Evolutionary conservation across 2,113 vertebrate genomes (phyloP), one percentile per base, ranked within the genome.

Genomic region (Mobula birostris): DNA sequence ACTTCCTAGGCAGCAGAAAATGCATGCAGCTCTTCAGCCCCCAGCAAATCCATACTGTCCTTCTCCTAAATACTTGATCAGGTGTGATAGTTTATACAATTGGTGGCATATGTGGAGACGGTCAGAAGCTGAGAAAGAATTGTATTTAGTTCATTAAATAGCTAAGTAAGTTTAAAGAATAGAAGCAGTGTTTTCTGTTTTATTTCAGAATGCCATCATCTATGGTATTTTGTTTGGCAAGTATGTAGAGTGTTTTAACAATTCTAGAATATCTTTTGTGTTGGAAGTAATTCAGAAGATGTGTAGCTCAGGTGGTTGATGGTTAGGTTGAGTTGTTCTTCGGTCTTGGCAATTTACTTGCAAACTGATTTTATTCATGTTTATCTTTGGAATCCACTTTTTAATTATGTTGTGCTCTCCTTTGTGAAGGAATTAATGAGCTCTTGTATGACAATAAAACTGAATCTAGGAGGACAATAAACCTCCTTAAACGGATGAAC

Each of bases 401-500:
- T 68, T 70, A 74, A 24, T 93, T 5, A 76, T 29, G 36, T 94
- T 72, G 66, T 88, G 21, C 66, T 94, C 95, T 95, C n/a, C 95
- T 95, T 58, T 95, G 94, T 94, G 14, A 96, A 99, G 99, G 99
- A 95, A 97, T 99, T 94, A 97, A 95, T 94, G 97, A 97, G 96
- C 97, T 99, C 96, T 97, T 99, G 95, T 97, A 98, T 96, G 99
- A 99, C 96, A 99, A 99, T 97, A 97, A 97, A 97, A 99, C 99
- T 61, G 99, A 99, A 96, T 99, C 99, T 95, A 98, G 97, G 97
- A 98, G 98, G 96, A 99, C 98, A 95, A 98, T 99, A 96, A 99
- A 99, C 96, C 98, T 99, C 96, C 97, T 99, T 94, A 98, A 98
- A 95, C 97, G 98, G 95, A 99, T 99, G 98, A 99, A 99, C 96